Conservation (phyloP, 1,140 invertebrate genomes). For the Heliconius melpomene region DNA sequence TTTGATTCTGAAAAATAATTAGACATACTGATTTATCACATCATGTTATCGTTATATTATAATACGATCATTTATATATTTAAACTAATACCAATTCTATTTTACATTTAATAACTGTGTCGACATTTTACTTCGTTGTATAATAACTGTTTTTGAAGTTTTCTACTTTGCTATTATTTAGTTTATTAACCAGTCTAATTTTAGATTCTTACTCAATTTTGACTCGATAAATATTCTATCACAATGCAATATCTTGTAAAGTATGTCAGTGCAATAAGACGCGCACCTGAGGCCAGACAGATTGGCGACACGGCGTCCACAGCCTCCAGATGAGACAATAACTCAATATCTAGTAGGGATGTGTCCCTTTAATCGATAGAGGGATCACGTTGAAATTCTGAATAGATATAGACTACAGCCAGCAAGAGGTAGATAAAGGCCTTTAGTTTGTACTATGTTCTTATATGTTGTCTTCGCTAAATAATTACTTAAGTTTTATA, state of each 20-base stretch:
- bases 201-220: slow-evolving; percentile 1
- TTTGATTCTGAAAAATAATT: too few relatives aligned
- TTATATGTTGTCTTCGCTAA: background rate
- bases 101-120: too few relatives aligned
- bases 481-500: too few relatives aligned
- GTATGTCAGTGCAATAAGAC: slow-evolving; percentile 42
- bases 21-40: too few relatives aligned
- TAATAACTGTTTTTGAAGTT: too few relatives aligned
- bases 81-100: too few relatives aligned
- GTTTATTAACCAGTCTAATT: background rate
- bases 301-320: slow-evolving; percentile 47
- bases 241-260: slow-evolving; percentile 39
- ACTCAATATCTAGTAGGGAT: slow-evolving; percentile 52
- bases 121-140: too few relatives aligned
- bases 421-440: background rate
- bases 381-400: slow-evolving; percentile 1
- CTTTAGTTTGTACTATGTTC: background rate
- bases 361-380: slow-evolving; percentile 21
- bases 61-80: too few relatives aligned
- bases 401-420: slow-evolving; percentile 3
- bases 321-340: slow-evolving; percentile 58
- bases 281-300: slow-evolving; percentile 49
- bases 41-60: too few relatives aligned
- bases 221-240: slow-evolving; percentile 22
- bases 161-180: background rate